A percentile compares a stretch with the other conserved stretches of the same genome.
phyloP scores from a whole-genome alignment of 92 coral and sea anemone genomes.

The Pocillopora meandrina region DNA sequence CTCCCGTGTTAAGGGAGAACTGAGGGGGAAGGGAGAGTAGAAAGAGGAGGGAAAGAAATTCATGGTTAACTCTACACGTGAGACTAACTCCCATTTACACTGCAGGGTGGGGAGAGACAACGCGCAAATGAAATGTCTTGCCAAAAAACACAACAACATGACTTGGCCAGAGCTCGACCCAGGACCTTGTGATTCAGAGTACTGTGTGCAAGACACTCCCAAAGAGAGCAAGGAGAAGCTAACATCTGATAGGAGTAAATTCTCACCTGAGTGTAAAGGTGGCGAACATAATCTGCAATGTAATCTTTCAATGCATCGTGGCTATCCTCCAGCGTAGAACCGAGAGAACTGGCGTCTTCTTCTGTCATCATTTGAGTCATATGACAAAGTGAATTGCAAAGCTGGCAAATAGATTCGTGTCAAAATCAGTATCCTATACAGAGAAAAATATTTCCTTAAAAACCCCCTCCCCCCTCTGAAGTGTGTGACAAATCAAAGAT shows the following conservation, averaged over 20 bases:
- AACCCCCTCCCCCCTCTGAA: no score
- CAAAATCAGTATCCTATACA: neutral
- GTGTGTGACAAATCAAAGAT: no score
- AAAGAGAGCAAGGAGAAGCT: neutral
- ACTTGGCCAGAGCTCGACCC: no score
- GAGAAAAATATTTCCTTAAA: no score
- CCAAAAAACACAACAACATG: no score
- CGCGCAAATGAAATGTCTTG: no score
- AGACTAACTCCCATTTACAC: neutral
- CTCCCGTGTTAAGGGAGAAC: neutral
- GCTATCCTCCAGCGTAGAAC: slow-evolving; percentile 44
- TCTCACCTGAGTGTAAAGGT: slow-evolving; percentile 35
- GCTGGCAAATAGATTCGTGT: slow-evolving; percentile 26
- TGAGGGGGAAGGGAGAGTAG: neutral
- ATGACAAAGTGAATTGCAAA: slow-evolving; percentile 87
- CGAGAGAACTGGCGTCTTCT: slow-evolving; percentile 62
- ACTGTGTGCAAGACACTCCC: neutral
- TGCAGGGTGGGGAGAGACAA: no score
- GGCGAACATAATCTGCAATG: slow-evolving; percentile 38
- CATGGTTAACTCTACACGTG: neutral
- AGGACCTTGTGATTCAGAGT: no score
- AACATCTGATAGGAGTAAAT: neutral
- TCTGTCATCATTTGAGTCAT: slow-evolving; percentile 61
- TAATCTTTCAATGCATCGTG: slow-evolving; percentile 33
- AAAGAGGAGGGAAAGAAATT: neutral